A percentile compares a stretch with the other conserved stretches of the same genome.
These are phyloP conservation scores for Hipparchia sbordonii DNA, from an alignment of 2,888 invertebrate species.

Conservation along the genomic window DNA sequence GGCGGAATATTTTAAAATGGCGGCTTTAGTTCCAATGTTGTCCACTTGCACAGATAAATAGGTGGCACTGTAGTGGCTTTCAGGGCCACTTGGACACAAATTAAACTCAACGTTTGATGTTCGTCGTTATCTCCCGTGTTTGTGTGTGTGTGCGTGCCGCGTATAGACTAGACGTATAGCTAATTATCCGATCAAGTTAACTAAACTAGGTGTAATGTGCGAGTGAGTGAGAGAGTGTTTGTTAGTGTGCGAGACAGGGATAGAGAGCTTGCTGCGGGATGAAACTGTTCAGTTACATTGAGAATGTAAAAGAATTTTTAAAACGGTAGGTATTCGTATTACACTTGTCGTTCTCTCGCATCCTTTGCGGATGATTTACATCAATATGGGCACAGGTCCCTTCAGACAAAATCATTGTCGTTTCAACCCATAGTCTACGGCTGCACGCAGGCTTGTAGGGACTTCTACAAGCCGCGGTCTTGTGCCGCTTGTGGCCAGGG, in stretches of 20 bases:
- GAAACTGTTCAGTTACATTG: background rate
- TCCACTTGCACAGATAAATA: too few species aligned
- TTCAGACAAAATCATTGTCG: background rate
- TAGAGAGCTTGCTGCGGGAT: background rate
- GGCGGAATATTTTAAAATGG: too few species aligned
- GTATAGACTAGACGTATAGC: background rate
- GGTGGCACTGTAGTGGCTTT: too few species aligned
- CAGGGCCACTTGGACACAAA: too few species aligned
- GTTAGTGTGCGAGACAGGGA: background rate
- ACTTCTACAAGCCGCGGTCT: too few species aligned
- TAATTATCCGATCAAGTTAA: conserved; percentile 7
- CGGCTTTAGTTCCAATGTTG: too few species aligned
- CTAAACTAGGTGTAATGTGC: conserved; percentile 2
- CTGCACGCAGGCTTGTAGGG: too few species aligned
- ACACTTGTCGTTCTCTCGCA: too few species aligned
- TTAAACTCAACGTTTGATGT: too few species aligned
- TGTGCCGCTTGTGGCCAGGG: too few species aligned
- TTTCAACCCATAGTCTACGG: background rate
- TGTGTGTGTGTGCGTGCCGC: background rate
- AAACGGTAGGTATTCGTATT: background rate
- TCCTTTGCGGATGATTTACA: too few species aligned
- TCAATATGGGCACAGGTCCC: too few species aligned
- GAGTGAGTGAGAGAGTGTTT: background rate
- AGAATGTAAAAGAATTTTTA: background rate
- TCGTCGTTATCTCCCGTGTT: background rate